Percentiles rank a stretch among this genome's conserved stretches.
phyloP scores from a whole-genome alignment of 2,797 vertebrate genomes.

The Eulemur albifrons region DNA sequence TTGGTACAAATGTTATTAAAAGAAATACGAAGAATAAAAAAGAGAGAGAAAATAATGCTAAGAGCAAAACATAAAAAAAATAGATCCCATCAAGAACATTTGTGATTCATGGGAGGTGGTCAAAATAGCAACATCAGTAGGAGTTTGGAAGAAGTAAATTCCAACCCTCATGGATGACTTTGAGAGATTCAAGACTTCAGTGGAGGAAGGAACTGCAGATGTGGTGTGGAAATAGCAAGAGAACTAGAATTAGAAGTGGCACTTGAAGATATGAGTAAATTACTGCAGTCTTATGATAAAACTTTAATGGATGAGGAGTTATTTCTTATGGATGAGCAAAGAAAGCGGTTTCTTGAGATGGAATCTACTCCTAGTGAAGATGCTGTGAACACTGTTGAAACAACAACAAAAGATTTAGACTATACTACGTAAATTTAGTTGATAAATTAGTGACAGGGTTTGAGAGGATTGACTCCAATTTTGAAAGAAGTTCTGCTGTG shows the following conservation, averaged over 20 bases:
- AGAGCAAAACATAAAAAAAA: no score
- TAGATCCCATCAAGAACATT: neutral
- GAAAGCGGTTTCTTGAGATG: neutral
- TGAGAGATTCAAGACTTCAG: neutral
- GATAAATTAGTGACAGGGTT: neutral
- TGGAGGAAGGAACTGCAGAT: neutral
- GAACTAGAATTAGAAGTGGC: neutral
- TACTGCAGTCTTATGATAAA: neutral
- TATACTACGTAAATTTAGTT: neutral
- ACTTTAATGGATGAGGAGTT: neutral
- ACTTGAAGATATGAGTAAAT: neutral
- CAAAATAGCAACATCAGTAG: neutral
- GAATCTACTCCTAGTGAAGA: neutral
- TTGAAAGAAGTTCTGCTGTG: neutral
- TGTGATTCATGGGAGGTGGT: neutral
- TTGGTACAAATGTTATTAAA: no score
- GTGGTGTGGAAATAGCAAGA: neutral
- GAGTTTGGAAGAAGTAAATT: neutral
- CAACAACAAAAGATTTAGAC: neutral
- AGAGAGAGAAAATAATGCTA: no score
- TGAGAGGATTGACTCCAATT: neutral
- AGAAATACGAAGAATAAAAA: no score
- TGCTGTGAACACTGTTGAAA: neutral
- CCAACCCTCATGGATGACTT: neutral
- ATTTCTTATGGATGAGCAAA: neutral